A percentile compares a stretch with the other conserved stretches of the same genome.
phyloP scores from a whole-genome alignment of 2,888 invertebrate species.

The Pasiphila rectangulata region DNA sequence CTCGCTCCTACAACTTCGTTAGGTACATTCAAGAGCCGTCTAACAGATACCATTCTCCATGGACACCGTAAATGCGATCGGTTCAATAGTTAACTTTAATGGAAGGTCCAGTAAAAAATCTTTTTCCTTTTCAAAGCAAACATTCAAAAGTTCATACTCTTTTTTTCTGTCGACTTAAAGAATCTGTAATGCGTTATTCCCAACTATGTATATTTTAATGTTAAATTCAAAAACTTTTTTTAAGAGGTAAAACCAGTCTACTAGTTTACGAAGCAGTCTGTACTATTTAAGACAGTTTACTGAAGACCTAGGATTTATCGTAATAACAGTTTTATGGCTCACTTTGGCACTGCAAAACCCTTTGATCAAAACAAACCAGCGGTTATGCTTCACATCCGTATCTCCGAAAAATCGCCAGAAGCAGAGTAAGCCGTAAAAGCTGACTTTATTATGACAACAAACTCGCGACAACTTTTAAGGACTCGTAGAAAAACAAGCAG shows the following conservation, averaged over 20 bases:
- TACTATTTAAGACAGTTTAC: constrained; percentile 70
- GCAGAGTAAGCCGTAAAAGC: constrained; percentile 78
- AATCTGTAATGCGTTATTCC: constrained; percentile 61
- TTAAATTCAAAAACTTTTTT: constrained; percentile 65
- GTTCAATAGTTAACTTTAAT: constrained; percentile 42
- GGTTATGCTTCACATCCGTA: constrained; percentile 49
- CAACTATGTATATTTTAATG: constrained; percentile 60
- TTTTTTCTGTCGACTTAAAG: constrained; percentile 55
- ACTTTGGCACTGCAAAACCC: constrained; percentile 76
- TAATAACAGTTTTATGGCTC: constrained; percentile 74
- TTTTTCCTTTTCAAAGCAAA: constrained; percentile 51
- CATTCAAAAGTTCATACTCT: constrained; percentile 47
- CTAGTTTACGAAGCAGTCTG: constrained; percentile 76
- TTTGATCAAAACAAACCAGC: constrained; percentile 70
- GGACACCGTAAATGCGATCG: constrained; percentile 35
- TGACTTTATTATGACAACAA: constrained; percentile 56
- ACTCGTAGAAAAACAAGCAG: constrained; percentile 41
- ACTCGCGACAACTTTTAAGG: constrained; percentile 40
- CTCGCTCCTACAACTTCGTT: constrained; percentile 1
- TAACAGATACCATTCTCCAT: constrained; percentile 14
- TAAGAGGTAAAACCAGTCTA: constrained; percentile 77
- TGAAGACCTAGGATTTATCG: constrained; percentile 66
- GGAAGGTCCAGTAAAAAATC: constrained; percentile 65
- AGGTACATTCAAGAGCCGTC: constrained; percentile 1
- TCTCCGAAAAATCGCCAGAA: constrained; percentile 55